Evolutionary conservation across 2,797 vertebrate genomes (phyloP).

Genomic region (Diceros bicornis): DNA sequence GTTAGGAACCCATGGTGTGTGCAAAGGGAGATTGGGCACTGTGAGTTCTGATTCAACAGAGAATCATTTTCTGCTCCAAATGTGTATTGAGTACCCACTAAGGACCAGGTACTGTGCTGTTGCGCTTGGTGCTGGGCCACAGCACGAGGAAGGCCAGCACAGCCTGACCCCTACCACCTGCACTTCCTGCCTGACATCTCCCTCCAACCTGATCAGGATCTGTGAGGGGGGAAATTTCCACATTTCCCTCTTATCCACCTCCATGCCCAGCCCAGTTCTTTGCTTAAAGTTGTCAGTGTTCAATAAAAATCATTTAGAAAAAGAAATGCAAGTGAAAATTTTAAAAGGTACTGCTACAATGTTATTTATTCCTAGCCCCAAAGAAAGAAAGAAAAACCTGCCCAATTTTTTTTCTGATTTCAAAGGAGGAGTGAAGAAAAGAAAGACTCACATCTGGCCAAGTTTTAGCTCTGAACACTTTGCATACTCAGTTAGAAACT

Average conservation of each 20-base stretch:
- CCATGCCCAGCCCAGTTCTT: not conserved
- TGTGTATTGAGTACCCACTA: not conserved
- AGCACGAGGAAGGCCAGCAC: fast-evolving
- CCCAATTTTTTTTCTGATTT: slow-evolving; percentile 59
- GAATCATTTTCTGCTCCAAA: not conserved
- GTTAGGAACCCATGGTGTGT: not conserved
- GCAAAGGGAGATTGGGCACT: not conserved
- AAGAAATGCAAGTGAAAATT: slow-evolving; percentile 39
- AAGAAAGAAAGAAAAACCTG: slow-evolving; percentile 43
- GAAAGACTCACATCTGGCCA: slow-evolving; percentile 77
- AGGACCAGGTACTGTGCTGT: not conserved
- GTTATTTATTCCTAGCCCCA: slow-evolving; percentile 24
- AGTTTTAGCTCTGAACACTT: slow-evolving; percentile 78
- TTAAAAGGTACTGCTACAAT: not conserved
- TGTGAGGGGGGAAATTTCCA: not conserved
- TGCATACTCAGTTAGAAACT: slow-evolving; percentile 81
- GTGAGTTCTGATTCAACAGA: not conserved
- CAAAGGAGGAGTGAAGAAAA: slow-evolving; percentile 46
- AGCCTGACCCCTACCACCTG: too few relatives aligned
- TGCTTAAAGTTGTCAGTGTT: not conserved
- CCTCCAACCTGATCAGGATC: not conserved
- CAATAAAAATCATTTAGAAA: slow-evolving; percentile 53
- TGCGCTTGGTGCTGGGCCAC: not conserved
- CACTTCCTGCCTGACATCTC: not conserved
- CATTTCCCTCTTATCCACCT: not conserved